Percentiles rank a stretch among this genome's conserved stretches.
Conservation (phyloP, 2,888 invertebrate species). For the Parascotia fuliginaria region DNA sequence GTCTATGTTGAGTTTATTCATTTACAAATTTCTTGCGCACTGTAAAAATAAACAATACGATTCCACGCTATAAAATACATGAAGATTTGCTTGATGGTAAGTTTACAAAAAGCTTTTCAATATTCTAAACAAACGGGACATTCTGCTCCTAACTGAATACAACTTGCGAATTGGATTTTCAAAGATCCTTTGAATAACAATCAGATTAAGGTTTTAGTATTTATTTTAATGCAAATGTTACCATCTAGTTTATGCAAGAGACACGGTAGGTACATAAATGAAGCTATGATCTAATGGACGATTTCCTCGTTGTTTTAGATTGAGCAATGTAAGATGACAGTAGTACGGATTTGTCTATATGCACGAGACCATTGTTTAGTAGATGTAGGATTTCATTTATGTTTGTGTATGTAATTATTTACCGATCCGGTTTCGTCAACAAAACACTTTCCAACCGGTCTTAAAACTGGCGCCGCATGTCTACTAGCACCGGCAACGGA, state of each 20-base stretch:
- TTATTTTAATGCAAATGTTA: too few relatives aligned
- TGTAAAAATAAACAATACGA: constrained; percentile 37
- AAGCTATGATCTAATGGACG: background rate
- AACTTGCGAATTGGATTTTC: background rate
- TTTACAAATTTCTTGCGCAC: constrained; percentile 36
- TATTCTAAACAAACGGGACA: constrained; percentile 3
- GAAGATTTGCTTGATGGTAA: constrained; percentile 8
- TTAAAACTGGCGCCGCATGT: constrained; percentile 48
- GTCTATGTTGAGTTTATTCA: constrained; percentile 47
- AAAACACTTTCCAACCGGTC: constrained; percentile 80
- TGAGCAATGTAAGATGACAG: background rate
- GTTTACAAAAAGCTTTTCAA: constrained; percentile 12
- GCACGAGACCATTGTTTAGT: constrained; percentile 26
- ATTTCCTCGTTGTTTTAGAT: constrained; percentile 8
- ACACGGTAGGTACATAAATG: background rate
- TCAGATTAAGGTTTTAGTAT: background rate
- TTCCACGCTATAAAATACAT: constrained; percentile 16
- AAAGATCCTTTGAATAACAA: constrained; percentile 2
- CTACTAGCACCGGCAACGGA: constrained; percentile 26
- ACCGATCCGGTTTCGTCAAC: constrained; percentile 70
- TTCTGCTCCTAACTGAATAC: background rate
- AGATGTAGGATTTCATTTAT: constrained; percentile 36
- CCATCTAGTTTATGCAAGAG: background rate
- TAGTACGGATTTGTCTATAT: constrained; percentile 9
- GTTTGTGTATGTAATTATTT: constrained; percentile 58